phyloP scores from a whole-genome alignment of 2,888 invertebrate species.

The Xylota sylvarum region DNA sequence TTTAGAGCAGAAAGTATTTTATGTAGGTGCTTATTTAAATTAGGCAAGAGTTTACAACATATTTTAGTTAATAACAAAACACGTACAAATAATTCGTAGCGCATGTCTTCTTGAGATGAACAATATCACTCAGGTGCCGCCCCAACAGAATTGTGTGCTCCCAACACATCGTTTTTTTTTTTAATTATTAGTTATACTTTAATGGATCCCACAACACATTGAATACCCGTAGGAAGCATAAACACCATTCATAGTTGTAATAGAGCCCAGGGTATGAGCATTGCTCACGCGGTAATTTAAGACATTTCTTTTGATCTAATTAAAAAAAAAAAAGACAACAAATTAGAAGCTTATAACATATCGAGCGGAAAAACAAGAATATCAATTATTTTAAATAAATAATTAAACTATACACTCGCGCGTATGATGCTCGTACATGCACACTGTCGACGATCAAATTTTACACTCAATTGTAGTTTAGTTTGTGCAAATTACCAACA shows the following conservation, averaged over 20 bases:
- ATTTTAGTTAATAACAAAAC: constrained; percentile 38
- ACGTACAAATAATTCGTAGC: constrained; percentile 75
- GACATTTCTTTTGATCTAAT: constrained; percentile 65
- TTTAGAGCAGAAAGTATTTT: constrained; percentile 52
- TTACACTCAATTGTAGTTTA: constrained; percentile 55
- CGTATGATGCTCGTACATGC: constrained; percentile 44
- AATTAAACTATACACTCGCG: constrained; percentile 37
- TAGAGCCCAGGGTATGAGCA: constrained; percentile 16
- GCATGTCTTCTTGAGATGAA: constrained; percentile 76
- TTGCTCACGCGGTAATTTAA: constrained; percentile 39
- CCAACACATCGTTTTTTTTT: constrained; percentile 78
- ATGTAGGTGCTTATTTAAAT: constrained; percentile 31
- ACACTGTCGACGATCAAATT: constrained; percentile 48
- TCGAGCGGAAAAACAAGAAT: constrained; percentile 3
- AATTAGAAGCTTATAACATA: neutral
- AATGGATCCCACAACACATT: constrained; percentile 28
- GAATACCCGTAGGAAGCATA: constrained; percentile 43
- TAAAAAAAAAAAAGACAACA: constrained; percentile 16
- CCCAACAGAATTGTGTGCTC: constrained; percentile 78
- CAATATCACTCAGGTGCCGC: constrained; percentile 78
- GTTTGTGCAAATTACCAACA: constrained; percentile 43
- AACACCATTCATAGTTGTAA: constrained; percentile 33
- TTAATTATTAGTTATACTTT: constrained; percentile 41
- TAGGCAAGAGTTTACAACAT: constrained; percentile 24
- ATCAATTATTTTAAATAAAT: constrained; percentile 37